Percentiles rank a stretch among this genome's conserved stretches.
Evolutionary conservation across 2,113 vertebrate genomes (phyloP).

Genomic region (Crotalus helleri): DNA sequence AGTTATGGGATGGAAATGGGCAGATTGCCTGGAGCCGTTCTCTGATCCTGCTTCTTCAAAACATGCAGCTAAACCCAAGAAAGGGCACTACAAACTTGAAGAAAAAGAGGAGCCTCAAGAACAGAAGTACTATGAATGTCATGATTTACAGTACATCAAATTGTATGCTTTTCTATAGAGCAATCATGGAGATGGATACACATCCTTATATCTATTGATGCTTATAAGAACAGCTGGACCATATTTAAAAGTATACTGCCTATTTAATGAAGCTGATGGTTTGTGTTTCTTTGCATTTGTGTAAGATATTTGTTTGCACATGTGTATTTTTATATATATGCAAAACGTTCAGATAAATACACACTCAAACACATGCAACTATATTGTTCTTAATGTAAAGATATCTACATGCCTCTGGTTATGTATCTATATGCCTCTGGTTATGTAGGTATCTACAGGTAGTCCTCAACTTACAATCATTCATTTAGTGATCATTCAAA

Average conservation of each 20-base stretch:
- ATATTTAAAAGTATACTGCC: background rate
- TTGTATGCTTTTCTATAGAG: background rate
- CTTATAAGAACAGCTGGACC: background rate
- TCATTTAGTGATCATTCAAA: background rate
- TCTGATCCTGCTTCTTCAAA: background rate
- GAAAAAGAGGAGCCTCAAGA: background rate
- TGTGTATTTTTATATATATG: background rate
- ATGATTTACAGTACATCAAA: background rate
- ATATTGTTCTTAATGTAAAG: background rate
- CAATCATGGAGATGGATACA: background rate
- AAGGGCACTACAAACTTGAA: background rate
- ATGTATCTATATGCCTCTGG: background rate
- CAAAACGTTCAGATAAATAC: background rate
- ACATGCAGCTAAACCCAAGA: background rate
- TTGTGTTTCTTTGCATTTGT: background rate
- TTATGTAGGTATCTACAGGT: background rate
- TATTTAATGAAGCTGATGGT: background rate
- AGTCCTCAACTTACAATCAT: background rate
- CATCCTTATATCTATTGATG: background rate
- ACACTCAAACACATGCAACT: background rate
- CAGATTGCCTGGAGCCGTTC: background rate
- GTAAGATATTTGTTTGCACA: background rate
- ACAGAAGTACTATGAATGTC: background rate
- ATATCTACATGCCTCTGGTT: background rate
- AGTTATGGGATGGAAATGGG: background rate